Evolutionary conservation across 1,140 invertebrate genomes (phyloP), one percentile per base, ranked within the genome.

Genomic region (Telenomus remus): DNA sequence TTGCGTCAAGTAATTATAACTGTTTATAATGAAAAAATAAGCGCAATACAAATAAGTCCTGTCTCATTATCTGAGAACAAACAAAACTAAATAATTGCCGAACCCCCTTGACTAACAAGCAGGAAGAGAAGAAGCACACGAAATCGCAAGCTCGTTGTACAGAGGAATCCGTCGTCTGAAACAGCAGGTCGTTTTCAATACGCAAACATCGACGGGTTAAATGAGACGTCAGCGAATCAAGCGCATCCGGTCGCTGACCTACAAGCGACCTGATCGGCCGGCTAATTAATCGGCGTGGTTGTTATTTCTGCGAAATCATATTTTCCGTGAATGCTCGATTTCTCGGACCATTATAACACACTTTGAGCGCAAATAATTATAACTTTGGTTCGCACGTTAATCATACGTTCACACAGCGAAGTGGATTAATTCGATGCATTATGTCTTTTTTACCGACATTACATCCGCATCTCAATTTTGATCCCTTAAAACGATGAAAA

Each of bases 341-440:
- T 27, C 19, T 27, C 19, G 19, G 19, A 27, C 19, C 19, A 27
- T 27, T 27, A 46, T 64, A 64, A 64, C 60, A 54, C 60, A 65
- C 51, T 65, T 65, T 35, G 50, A 50, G 43, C 35, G 37, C 12
- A 27, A 47, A 37, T 55, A 54, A 64, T 64, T 55, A 48, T 16
- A 9, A 56, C 33, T 14, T 34, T 49, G 1, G 33, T 49, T 65
- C 63, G 35, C 44, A 43, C 37, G 35, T 65, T 44, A 57, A 68
- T 57, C 35, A 68, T 57, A 51, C 57, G 46, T 59, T 54, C 35
- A 6, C 6, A 11, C 27, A 27, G 1, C 66, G 43, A 70, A 61
- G 57, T 61, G 50, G 50, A 63, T 63, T 71, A 63, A 56, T 71
- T 63, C 35, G 51, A 71, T 56, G 68, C 56, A 48, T 27, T 55